A percentile compares a stretch with the other conserved stretches of the same genome.
phyloP scores from a whole-genome alignment of 2,113 vertebrate genomes.

The Choloepus hoffmanni region DNA sequence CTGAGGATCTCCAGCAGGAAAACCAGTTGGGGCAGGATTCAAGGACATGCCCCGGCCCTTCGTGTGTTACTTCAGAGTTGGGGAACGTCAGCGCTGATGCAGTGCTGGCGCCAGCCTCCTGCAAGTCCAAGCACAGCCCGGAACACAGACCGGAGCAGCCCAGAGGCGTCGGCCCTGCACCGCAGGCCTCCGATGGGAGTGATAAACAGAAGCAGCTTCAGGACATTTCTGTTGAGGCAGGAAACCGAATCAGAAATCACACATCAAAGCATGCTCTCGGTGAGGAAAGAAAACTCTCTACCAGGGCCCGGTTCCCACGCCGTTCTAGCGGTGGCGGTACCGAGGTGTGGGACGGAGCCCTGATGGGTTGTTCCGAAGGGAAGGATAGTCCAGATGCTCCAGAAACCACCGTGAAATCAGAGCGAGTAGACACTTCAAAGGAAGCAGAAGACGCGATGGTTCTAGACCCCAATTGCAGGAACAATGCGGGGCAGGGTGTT shows the following conservation, averaged over 20 bases:
- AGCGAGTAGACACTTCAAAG: neutral
- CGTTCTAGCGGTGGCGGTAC: rapidly evolving
- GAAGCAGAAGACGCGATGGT: neutral
- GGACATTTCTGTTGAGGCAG: slow-evolving; percentile 60
- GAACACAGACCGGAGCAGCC: slow-evolving; percentile 7
- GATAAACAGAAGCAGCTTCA: slow-evolving; percentile 34
- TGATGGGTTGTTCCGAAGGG: slow-evolving; percentile 1
- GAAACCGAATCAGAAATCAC: slow-evolving; percentile 65
- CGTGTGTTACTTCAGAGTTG: slow-evolving; percentile 6
- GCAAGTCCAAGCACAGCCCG: slow-evolving; percentile 42
- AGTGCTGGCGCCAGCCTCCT: neutral
- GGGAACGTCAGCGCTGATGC: slow-evolving; percentile 41
- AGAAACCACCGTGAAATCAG: slow-evolving; percentile 43
- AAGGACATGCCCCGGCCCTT: slow-evolving; percentile 50
- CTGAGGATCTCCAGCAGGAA: neutral
- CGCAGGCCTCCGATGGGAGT: neutral
- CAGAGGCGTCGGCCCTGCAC: neutral
- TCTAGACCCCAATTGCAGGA: slow-evolving; percentile 1
- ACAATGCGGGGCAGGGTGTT: slow-evolving; percentile 45
- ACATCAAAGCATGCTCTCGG: neutral
- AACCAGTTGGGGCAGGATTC: slow-evolving; percentile 55
- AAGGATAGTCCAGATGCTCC: neutral
- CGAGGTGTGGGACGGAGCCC: neutral
- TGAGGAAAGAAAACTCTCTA: slow-evolving; percentile 3
- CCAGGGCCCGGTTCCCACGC: slow-evolving; percentile 31